Base-by-base conservation (phyloP, 2,888 invertebrate species). In the Oligia fasciuncula region DNA sequence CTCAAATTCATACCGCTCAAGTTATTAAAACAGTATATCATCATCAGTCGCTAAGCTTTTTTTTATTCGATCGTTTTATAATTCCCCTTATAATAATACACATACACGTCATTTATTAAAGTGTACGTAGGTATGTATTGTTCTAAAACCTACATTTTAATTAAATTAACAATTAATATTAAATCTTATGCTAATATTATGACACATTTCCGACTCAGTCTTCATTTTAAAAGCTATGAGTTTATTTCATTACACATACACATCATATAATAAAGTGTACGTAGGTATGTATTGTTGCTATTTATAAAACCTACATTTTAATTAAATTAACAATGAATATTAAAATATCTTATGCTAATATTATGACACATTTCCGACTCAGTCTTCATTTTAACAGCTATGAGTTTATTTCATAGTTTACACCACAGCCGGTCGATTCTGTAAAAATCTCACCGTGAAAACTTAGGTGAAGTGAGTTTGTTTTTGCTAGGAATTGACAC, bases 351-450 rank as follows among this genome's bases (percentile, higher is more conserved):
- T 77, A 77, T 14, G 9, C 13, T 62, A 67, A 49, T 83, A 80
- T 83, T 80, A 80, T 80, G 80, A 83, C 84, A 69, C 84, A 83
- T 83, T 77, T 57, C 68, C n/a, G 54, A 63, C 46, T 66, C 60
- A 63, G 54, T 43, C 40, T 68, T 71, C 51, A 17, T 23, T 54
- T 17, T 40, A 40, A 23, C 40, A 17, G n/a, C 14, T n/a, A 35
- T 51, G 1, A 35, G 51, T 69, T 51, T 49, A 69, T 35, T 70
- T 51, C 14, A 51, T 13, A 49, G 19, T 49, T 17, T 46, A 68
- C 11, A 46, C n/a, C n/a, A 46, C n/a, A 43, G n/a, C n/a, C n/a
- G n/a, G 43, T 35, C 35, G 35, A 35, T 35, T 35, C 35, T 35
- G 35, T 35, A 35, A 35, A 35, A 35, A 35, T 35, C 35, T 35